A percentile compares a stretch with the other conserved stretches of the same genome.
Evolutionary conservation across 2,888 invertebrate species (phyloP).

Genomic region (Orchesellides sinensis): DNA sequence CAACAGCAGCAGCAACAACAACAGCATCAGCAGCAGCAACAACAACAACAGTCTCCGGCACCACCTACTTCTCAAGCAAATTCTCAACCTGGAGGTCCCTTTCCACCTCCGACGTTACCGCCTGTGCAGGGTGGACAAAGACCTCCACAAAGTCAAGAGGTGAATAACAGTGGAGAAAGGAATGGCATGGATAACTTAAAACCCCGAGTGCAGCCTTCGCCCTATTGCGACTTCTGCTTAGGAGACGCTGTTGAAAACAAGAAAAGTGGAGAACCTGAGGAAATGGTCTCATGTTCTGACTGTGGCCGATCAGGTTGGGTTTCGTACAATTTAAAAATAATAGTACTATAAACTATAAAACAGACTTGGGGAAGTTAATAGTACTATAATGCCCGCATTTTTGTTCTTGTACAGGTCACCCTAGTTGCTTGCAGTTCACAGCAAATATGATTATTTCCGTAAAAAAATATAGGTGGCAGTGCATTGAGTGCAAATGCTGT

Average conservation of each 20-base stretch:
- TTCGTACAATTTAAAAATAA: background rate
- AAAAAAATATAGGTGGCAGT: slow-evolving; percentile 99
- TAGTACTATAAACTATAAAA: background rate
- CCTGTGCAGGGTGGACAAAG: slow-evolving; percentile 20
- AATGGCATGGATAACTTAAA: slow-evolving; percentile 66
- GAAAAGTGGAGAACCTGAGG: slow-evolving; percentile 95
- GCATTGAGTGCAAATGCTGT: slow-evolving; percentile 99
- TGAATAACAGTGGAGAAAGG: slow-evolving; percentile 44
- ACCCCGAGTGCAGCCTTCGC: slow-evolving; percentile 85
- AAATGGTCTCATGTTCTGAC: slow-evolving; percentile 98
- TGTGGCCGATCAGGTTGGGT: slow-evolving; percentile 96
- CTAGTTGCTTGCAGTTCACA: slow-evolving; percentile 98
- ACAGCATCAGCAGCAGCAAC: too few species aligned
- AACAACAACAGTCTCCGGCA: slow-evolving; percentile 5
- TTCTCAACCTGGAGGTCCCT: background rate
- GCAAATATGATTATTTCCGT: slow-evolving; percentile 99
- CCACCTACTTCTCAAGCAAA: slow-evolving; percentile 6
- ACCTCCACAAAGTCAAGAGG: slow-evolving; percentile 21
- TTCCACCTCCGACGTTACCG: slow-evolving; percentile 62
- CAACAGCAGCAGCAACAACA: slow-evolving; percentile 34
- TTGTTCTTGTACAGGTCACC: slow-evolving; percentile 85
- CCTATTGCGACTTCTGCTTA: slow-evolving; percentile 98
- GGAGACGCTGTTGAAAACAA: slow-evolving; percentile 97
- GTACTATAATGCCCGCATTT: background rate
- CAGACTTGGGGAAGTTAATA: background rate